Evolutionary conservation across 2,113 vertebrate genomes (phyloP), one percentile per base, ranked within the genome.

Genomic region (Myrmophylax atrothorax): DNA sequence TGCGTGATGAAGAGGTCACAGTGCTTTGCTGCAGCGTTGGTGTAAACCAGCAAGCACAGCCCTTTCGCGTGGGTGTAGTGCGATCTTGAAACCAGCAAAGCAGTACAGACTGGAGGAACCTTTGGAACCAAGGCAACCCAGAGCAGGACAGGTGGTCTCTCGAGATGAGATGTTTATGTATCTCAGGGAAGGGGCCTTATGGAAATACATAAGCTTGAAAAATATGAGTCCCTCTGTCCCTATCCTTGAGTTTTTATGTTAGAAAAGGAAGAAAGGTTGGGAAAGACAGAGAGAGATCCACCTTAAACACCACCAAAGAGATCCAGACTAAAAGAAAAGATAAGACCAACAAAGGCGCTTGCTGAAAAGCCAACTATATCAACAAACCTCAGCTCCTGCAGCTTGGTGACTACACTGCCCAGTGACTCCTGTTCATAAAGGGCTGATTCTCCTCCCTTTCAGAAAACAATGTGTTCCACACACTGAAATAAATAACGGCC

Each of bases 391-490:
- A 94, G 87, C 66, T 79, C 55, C 70, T 47, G 37, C 47, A 49
- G 72, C 87, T 78, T 8, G 1, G 84, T 87, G 84, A 80, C 93
- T 83, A 14, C 0, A 2, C 73, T 93, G 87, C 59, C 80, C 83
- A 55, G 72, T 63, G 86, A 83, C 70, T 89, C 77, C 78, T 60
- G 64, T 25, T 67, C 90, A 96, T 94, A 97, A 97, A 95, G 72
- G 82, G 78, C 75, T 5, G n/a, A 97, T 97, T 97, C 95, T 97
- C 92, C 73, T 95, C 94, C 86, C 64, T 77, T 68, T 76, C 2
- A 9, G 64, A 88, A 91, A 74, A 96, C 91, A 94, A 96, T 82
- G 96, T 90, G 83, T 89, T 93, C 90, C 90, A 94, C 88, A 95
- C 87, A 72, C 59, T 77, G 92, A 74, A 86, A 90, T 72, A 93